Conservation (phyloP, 2,797 vertebrate genomes). For the Thamnophis elegans region DNA sequence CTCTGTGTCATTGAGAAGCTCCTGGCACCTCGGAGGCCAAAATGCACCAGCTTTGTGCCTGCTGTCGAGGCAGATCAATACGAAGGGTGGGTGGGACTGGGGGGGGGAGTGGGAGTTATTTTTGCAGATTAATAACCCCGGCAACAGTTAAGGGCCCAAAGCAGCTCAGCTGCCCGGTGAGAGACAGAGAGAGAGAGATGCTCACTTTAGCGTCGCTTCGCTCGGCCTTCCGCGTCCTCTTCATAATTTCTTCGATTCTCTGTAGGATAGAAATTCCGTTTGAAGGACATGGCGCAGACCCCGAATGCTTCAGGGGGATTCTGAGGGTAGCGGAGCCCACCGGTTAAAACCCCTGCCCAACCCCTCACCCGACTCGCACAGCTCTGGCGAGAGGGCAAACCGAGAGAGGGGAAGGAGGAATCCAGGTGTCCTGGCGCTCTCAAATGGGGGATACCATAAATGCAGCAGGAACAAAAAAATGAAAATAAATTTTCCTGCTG, state of each 20-base stretch:
- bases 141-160: neutral
- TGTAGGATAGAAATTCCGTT: conserved; percentile 49
- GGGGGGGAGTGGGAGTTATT: neutral
- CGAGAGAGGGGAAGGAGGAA: neutral
- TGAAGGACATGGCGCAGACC: no score
- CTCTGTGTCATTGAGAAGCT: no score
- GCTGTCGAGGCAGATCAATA: no score
- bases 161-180: neutral
- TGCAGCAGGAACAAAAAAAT: fast-evolving
- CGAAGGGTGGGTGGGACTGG: fast-evolving
- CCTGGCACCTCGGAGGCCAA: neutral
- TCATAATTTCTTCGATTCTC: conserved; percentile 98
- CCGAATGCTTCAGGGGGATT: neutral
- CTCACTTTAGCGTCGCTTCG: conserved; percentile 79
- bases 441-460: neutral
- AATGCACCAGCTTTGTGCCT: no score
- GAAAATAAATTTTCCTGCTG: neutral
- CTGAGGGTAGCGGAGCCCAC: neutral
- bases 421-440: neutral
- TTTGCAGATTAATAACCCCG: neutral
- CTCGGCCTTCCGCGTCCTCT: conserved; percentile 87
- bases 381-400: neutral
- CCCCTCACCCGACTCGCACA: no score
- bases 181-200: no score
- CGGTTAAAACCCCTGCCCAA: no score